These are phyloP conservation scores for Drosophila lacteicornis DNA, from an alignment of 1,140 invertebrate species.

Conservation along the genomic window DNA sequence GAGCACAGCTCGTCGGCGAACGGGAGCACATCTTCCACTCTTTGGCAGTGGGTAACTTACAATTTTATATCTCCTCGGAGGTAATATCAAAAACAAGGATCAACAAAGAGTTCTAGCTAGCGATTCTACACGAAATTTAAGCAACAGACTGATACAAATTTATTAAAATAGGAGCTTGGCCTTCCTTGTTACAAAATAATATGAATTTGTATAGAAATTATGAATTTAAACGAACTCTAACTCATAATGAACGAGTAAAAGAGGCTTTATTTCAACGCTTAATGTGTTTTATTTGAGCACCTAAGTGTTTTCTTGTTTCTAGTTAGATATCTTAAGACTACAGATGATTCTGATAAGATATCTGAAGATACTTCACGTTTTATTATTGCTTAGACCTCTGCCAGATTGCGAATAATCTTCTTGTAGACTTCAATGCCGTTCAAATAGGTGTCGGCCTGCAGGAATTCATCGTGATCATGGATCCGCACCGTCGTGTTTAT, in stretches of 20 bases:
- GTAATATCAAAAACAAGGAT: neutral
- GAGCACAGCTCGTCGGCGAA: neutral
- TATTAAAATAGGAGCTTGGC: neutral
- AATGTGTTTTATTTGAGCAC: too few species aligned
- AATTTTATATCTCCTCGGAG: neutral
- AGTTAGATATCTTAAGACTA: neutral
- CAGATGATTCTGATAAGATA: conserved; percentile 5
- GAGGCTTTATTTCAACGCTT: too few species aligned
- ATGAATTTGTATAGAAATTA: neutral
- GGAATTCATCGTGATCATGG: conserved; percentile 92
- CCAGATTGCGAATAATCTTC: conserved; percentile 87
- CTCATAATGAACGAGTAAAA: too few species aligned
- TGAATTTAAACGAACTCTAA: too few species aligned
- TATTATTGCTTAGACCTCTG: conserved; percentile 80
- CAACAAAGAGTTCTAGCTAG: neutral
- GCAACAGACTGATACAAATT: neutral
- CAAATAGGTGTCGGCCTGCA: conserved; percentile 90
- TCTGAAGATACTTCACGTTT: too few species aligned
- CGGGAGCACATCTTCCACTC: conserved; percentile 3
- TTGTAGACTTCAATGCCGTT: conserved; percentile 90
- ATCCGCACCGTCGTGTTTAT: conserved; percentile 89
- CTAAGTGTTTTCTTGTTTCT: neutral
- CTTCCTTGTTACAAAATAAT: neutral
- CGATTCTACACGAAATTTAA: neutral
- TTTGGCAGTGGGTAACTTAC: neutral